Conservation (phyloP, 2,888 invertebrate genomes). For the Caenorhabditis imperialis region DNA sequence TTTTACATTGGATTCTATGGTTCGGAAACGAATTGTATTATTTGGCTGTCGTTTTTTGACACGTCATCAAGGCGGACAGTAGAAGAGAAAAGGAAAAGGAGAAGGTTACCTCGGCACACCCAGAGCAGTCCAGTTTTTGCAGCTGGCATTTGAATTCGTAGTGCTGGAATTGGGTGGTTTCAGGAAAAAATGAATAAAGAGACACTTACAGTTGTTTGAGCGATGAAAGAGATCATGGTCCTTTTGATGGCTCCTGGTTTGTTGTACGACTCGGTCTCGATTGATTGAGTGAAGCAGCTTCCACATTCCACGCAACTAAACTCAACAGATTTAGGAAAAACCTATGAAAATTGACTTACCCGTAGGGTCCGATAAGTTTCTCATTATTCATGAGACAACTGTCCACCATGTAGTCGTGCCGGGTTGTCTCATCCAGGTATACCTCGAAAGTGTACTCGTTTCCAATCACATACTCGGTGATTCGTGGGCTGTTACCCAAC, state of each 20-base stretch:
- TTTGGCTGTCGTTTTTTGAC: constrained; percentile 33
- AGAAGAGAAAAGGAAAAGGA: not conserved
- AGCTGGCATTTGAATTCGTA: constrained; percentile 64
- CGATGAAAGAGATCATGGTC: constrained; percentile 67
- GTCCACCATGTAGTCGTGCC: constrained; percentile 68
- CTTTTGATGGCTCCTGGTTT: constrained; percentile 68
- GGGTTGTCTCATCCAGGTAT: constrained; percentile 61
- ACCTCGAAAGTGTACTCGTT: constrained; percentile 69
- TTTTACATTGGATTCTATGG: constrained; percentile 45
- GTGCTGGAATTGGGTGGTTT: constrained; percentile 28
- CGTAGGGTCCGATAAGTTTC: constrained; percentile 63
- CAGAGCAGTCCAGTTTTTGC: constrained; percentile 63
- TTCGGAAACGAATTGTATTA: constrained; percentile 57
- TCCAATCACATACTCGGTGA: constrained; percentile 43
- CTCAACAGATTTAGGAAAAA: no score
- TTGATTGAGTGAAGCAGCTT: constrained; percentile 36
- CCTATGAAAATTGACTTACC: no score
- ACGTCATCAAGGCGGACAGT: constrained; percentile 33
- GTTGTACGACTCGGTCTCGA: constrained; percentile 62
- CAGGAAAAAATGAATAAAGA: not conserved
- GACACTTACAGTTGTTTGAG: constrained; percentile 38
- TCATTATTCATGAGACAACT: constrained; percentile 62
- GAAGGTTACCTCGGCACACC: constrained; percentile 70
- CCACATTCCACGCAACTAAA: constrained; percentile 61
- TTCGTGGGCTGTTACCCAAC: not conserved